A percentile compares a stretch with the other conserved stretches of the same genome.
Conservation (phyloP, 1,140 invertebrate genomes). For the Dendroctonus valens region DNA sequence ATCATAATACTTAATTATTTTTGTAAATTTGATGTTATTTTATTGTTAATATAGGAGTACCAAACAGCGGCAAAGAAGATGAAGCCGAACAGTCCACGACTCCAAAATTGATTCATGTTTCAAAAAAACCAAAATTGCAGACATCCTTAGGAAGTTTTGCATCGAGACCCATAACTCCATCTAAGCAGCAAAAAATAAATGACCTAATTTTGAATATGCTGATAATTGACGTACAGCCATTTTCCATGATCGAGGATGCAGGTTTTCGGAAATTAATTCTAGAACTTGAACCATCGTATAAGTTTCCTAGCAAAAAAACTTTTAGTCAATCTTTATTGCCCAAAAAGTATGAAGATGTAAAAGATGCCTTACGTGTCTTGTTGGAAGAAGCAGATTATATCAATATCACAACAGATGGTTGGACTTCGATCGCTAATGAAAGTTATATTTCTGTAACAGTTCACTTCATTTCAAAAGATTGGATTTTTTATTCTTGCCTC, state of each 20-base stretch:
- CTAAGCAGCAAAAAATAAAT: slow-evolving; percentile 11
- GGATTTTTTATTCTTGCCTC: slow-evolving; percentile 1
- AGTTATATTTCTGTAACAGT: slow-evolving; percentile 8
- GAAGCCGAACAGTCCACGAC: neutral
- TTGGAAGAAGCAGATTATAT: neutral
- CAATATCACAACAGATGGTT: slow-evolving; percentile 4
- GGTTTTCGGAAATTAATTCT: slow-evolving; percentile 10
- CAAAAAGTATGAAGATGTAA: neutral
- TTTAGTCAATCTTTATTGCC: slow-evolving; percentile 5
- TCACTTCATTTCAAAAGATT: slow-evolving; percentile 9
- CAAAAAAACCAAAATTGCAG: neutral
- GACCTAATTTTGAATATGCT: slow-evolving; percentile 15
- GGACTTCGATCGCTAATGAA: slow-evolving; percentile 5
- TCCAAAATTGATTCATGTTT: neutral
- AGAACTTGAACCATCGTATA: slow-evolving; percentile 11
- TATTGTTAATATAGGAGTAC: too few relatives aligned
- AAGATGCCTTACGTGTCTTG: neutral
- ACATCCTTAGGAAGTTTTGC: neutral
- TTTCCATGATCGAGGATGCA: slow-evolving; percentile 5
- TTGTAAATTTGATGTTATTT: too few relatives aligned
- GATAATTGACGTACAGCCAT: slow-evolving; percentile 14
- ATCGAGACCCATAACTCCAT: neutral
- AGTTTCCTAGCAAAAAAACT: slow-evolving; percentile 1
- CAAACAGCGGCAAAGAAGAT: too few relatives aligned
- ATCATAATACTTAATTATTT: too few relatives aligned